Evolutionary conservation across 2,797 vertebrate species (phyloP).

Genomic region (Micropoecilia bifurca): DNA sequence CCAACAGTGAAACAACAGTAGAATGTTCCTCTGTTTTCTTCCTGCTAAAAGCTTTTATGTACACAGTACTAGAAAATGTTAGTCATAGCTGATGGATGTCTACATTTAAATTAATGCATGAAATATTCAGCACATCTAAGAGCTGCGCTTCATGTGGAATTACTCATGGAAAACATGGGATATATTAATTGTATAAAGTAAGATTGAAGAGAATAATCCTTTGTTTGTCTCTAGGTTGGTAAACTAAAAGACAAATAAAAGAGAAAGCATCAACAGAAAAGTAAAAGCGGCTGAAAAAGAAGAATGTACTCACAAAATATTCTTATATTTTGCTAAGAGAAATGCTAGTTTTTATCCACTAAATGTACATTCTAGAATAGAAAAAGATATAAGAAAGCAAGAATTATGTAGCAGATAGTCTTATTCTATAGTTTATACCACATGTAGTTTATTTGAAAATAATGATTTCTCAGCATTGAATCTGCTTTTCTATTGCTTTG

Average conservation of each 20-base stretch:
- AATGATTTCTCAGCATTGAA: not conserved
- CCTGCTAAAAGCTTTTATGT: not conserved
- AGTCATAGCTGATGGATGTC: conserved; percentile 5
- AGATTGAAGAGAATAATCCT: not conserved
- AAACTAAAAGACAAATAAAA: not conserved
- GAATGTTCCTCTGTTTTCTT: not conserved
- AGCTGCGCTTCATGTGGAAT: conserved; percentile 1
- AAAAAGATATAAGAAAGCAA: not conserved
- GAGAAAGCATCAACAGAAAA: not conserved
- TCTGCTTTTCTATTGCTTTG: not conserved
- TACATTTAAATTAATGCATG: conserved; percentile 12
- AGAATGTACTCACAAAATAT: not conserved
- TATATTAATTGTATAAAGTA: not conserved
- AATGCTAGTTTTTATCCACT: not conserved
- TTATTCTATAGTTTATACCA: not conserved
- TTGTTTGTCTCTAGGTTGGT: not conserved
- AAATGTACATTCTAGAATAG: not conserved
- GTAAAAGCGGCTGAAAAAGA: not conserved
- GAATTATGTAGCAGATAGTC: not conserved
- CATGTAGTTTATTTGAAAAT: not conserved
- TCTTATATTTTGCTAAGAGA: not conserved
- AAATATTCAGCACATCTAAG: conserved; percentile 35
- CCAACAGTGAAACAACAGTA: not conserved
- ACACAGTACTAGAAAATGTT: not conserved
- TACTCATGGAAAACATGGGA: not conserved